Evolutionary conservation across 2,888 invertebrate genomes (phyloP), one percentile per base, ranked within the genome.

Genomic region (Mimumesa dahlbomi): DNA sequence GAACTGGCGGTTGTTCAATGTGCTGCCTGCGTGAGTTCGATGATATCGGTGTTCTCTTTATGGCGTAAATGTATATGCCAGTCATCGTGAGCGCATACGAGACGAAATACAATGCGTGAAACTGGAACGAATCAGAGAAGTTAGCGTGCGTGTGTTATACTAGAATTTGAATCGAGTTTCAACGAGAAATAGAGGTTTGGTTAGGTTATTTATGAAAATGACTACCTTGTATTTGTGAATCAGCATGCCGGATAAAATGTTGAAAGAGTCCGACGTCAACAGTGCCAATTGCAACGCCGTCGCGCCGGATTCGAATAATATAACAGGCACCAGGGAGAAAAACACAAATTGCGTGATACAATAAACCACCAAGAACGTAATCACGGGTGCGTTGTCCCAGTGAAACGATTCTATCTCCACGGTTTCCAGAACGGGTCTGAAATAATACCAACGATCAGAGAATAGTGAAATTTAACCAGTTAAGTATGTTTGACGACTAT

Each of bases 251-350:
- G 94, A 92, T 49, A 96, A 92, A 16, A 96, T 92, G 2, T 96
- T 94, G 88, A 96, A 97, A 89, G 96, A 96, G 90, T 96, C 96
- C 1, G 96, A 93, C 0, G 96, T 95, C 59, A 97, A 90, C 65
- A 96, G 92, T 7, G 95, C 94, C 75, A 97, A 90, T 89, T 96
- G 97, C 86, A 96, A 91, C 79, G 95, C 93, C 46, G 96, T 94
- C n/a, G 96, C 94, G 9, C 95, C 95, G 9, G 95, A 95, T 82
- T 94, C 92, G 82, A 93, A 92, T 71, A 96, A 90, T 90, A 96
- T 94, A 13, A 94, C 91, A 40, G 95, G 94, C 81, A 95, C 94
- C 63, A 95, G 90, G 48, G 94, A 93, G 89, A 95, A 95, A 85
- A 95, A 94, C 79, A 94, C 89, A 64, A 95, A 95, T 90, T 96